These are phyloP conservation scores for Drosophila helvetica DNA, from an alignment of 2,888 invertebrate genomes.

Conservation along the genomic window DNA sequence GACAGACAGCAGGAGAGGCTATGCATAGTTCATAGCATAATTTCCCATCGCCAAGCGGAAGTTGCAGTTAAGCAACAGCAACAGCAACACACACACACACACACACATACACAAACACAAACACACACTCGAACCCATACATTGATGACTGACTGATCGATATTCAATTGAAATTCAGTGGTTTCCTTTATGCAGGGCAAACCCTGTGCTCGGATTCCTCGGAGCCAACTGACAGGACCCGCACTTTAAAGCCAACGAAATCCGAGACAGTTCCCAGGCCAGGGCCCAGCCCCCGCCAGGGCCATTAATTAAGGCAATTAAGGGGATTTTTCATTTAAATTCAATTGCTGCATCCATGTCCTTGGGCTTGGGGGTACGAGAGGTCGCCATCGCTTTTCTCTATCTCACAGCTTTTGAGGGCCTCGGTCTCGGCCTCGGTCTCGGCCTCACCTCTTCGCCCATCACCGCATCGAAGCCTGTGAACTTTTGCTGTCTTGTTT, in stretches of 20 bases:
- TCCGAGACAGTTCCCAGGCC: not conserved
- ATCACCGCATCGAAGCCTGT: not conserved
- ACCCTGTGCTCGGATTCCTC: conserved; percentile 9
- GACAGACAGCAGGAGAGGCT: conserved; percentile 16
- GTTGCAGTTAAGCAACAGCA: conserved; percentile 43
- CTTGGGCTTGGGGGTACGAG: too few relatives aligned
- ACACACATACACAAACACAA: conserved; percentile 25
- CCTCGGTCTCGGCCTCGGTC: too few relatives aligned
- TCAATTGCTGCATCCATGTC: conserved; percentile 55
- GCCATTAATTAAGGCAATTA: conserved; percentile 75
- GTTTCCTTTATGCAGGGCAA: conserved; percentile 57
- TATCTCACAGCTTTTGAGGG: not conserved
- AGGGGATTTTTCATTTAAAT: conserved; percentile 67
- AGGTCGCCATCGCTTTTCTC: not conserved
- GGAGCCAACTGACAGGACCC: not conserved
- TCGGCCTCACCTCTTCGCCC: not conserved
- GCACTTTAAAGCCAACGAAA: conserved; percentile 15
- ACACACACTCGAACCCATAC: conserved; percentile 20
- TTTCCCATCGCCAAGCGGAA: conserved; percentile 62
- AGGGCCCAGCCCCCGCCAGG: conserved; percentile 23
- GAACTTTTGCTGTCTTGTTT: conserved; percentile 29
- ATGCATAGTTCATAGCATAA: conserved; percentile 67
- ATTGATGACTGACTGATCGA: conserved; percentile 61
- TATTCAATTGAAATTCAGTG: conserved; percentile 77
- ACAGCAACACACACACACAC: conserved; percentile 26